Evolutionary conservation across 1,140 invertebrate genomes (phyloP), one percentile per base, ranked within the genome.

Genomic region (Zaprionus inermis): DNA sequence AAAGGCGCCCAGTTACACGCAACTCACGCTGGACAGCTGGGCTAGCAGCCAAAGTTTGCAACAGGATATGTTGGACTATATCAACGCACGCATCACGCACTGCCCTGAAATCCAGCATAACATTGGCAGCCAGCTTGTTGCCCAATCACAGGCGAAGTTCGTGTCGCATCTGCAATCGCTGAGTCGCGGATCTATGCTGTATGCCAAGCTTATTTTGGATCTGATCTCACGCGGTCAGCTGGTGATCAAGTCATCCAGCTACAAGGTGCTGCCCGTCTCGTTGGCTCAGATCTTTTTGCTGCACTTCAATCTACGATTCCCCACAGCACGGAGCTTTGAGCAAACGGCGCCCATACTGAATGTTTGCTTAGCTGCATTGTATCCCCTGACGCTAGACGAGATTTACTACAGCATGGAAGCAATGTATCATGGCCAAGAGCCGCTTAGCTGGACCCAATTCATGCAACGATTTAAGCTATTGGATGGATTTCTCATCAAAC

Each of bases 331-430:
- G 36, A 97, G 97, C 0, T 99, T 98, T 92, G 97, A 98, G 76
- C 97, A 97, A 92, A 96, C 97, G 11, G 95, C 95, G 7, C 94
- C 95, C 65, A 97, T 99, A 68, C 93, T 99, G 3, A 97, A 97
- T 74, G 96, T 98, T 0, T 98, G 97, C 85, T 93, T 99, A 49
- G 96, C 98, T 3, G 96, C 97, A 5, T 93, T 99, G 1, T 97
- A 97, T 93, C 98, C 98, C 0, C 92, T 99, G 2, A 98, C 96
- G 1, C 92, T 97, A 34, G 94, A 97, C 51, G 98, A 99, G 93
- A 97, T 99, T 80, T 98, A 97, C 92, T 97, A 98, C 92, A 98
- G 98, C 1, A 95, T 99, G 1, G 98, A 98, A 93, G 96, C 97
- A 0, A 92, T 97, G 36, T 94, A 96, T 58, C 94, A 95, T 36